phyloP scores from a whole-genome alignment of 2,797 vertebrate species.

The Enteromius afrohamiltoni region DNA sequence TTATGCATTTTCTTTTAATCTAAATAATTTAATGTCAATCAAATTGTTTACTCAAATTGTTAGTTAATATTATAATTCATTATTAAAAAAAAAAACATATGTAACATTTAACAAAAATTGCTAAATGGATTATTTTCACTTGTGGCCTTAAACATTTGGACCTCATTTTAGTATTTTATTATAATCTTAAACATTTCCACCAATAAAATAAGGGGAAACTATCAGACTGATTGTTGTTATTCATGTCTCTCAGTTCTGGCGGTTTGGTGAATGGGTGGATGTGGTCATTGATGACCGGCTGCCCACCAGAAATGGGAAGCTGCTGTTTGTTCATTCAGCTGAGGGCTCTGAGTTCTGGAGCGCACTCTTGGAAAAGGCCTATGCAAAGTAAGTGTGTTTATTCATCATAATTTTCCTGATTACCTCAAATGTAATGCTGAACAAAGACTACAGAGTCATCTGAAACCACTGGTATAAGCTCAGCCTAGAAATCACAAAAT shows the following conservation, averaged over 20 bases:
- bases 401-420: neutral
- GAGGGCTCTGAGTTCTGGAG: constrained; percentile 85
- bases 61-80: too few relatives aligned
- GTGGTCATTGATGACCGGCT: constrained; percentile 85
- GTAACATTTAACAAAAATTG: too few relatives aligned
- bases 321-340: constrained; percentile 83
- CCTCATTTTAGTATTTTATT: neutral
- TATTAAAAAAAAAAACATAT: too few relatives aligned
- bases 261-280: constrained; percentile 85
- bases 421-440: neutral
- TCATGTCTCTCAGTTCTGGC: constrained; percentile 80
- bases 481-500: neutral
- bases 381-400: constrained; percentile 81
- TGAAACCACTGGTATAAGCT: neutral
- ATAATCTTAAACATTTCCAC: neutral
- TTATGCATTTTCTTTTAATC: too few relatives aligned
- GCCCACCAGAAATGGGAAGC: constrained; percentile 79
- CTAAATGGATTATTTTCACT: neutral
- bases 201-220: neutral
- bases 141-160: neutral
- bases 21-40: too few relatives aligned
- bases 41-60: too few relatives aligned
- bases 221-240: neutral
- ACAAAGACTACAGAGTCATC: neutral
- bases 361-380: constrained; percentile 84